These are phyloP conservation scores for Gymnopithys bicolor DNA, from an alignment of 2,797 vertebrate species.

Conservation along the genomic window DNA sequence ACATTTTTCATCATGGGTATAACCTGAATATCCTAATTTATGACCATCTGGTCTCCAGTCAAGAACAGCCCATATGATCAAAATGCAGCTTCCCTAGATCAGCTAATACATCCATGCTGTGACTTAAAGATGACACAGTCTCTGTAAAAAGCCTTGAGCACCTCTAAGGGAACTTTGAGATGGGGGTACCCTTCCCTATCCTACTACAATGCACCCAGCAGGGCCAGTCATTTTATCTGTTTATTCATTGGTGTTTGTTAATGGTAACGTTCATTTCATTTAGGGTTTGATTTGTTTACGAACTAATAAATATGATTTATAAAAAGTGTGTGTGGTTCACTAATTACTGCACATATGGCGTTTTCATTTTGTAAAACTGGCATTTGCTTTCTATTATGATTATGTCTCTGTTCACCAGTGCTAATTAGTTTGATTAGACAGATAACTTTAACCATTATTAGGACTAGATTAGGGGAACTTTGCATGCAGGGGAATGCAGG, in stretches of 20 bases:
- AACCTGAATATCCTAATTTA: slow-evolving; percentile 66
- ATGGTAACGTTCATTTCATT: slow-evolving; percentile 79
- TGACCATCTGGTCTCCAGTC: slow-evolving; percentile 66
- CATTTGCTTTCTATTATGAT: slow-evolving; percentile 85
- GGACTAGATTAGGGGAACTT: slow-evolving; percentile 66
- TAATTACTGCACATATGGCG: slow-evolving; percentile 86
- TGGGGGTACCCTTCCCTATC: background rate
- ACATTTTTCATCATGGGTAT: slow-evolving; percentile 50
- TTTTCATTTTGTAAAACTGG: slow-evolving; percentile 81
- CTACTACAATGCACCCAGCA: background rate
- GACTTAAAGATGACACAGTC: background rate
- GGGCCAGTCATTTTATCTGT: slow-evolving; percentile 6
- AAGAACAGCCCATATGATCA: slow-evolving; percentile 38
- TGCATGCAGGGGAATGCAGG: slow-evolving; percentile 11
- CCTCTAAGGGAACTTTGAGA: background rate
- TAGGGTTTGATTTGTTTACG: slow-evolving; percentile 83
- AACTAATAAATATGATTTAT: slow-evolving; percentile 86
- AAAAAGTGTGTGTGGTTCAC: slow-evolving; percentile 79
- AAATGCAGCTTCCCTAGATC: slow-evolving; percentile 33
- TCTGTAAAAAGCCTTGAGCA: background rate
- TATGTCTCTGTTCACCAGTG: slow-evolving; percentile 80
- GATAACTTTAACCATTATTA: slow-evolving; percentile 79
- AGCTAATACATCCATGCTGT: background rate
- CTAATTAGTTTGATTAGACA: slow-evolving; percentile 85
- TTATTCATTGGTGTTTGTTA: slow-evolving; percentile 54